Percentiles rank a stretch among this genome's conserved stretches.
Conservation (phyloP, 2,113 vertebrate species). For the Oryzias celebensis region DNA sequence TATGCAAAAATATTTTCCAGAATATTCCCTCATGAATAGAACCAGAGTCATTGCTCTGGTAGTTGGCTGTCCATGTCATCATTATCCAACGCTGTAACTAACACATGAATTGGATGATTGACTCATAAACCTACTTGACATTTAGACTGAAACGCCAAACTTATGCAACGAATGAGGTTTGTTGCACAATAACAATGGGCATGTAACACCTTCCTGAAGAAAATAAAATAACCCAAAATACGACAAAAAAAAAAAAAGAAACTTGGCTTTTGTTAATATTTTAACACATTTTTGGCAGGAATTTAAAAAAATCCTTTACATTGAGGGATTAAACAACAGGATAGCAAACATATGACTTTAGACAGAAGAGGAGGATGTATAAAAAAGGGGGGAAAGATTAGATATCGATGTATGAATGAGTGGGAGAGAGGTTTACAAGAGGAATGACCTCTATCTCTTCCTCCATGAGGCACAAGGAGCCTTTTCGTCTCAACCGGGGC, state of each 20-base stretch:
- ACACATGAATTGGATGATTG: conserved; percentile 27
- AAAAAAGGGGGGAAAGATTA: conserved; percentile 34
- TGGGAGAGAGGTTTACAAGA: conserved; percentile 35
- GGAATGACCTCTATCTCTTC: conserved; percentile 62
- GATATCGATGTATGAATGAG: conserved; percentile 56
- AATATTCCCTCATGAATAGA: neutral
- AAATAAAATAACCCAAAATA: neutral
- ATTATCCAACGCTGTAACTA: conserved; percentile 17
- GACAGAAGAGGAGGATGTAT: conserved; percentile 39
- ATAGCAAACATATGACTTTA: conserved; percentile 24
- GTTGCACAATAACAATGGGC: conserved; percentile 12
- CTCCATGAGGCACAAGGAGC: conserved; percentile 48
- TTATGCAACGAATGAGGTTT: conserved; percentile 7
- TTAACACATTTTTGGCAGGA: neutral
- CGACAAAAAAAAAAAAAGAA: no score
- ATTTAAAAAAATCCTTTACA: no score
- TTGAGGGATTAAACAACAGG: neutral
- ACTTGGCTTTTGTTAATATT: neutral
- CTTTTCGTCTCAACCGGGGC: conserved; percentile 59
- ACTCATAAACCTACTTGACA: conserved; percentile 26
- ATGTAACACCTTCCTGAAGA: conserved; percentile 11
- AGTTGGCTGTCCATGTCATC: neutral
- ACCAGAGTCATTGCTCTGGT: conserved; percentile 9
- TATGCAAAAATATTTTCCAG: no score
- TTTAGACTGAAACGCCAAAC: conserved; percentile 29